Evolutionary conservation across 2,797 vertebrate genomes (phyloP), one percentile per base, ranked within the genome.

Genomic region (Phrynocephalus forsythii): DNA sequence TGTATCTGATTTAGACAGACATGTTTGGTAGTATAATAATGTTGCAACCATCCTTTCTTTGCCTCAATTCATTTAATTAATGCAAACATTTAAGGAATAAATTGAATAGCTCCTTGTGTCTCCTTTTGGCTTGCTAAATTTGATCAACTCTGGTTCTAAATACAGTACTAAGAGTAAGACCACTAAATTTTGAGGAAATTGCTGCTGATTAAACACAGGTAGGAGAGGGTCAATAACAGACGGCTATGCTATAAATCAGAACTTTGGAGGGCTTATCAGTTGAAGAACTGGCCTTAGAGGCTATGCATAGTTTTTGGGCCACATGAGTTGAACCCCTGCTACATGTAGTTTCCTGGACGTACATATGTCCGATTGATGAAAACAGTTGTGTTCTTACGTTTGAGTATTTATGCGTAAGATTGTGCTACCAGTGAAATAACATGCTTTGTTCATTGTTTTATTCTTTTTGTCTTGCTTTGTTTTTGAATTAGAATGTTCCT

Each of bases 401-500:
- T 24, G 44, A 82, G 28, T 24, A 5, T 76, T 87, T 82, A 79
- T 52, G n/a, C 15, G 20, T 63, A 56, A 69, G 20, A 72, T 1
- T 38, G n/a, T n/a, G 66, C 56, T 30, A 7, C 0, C 69, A 82
- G 13, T 82, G 9, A 38, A 38, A 68, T 1, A 16, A 66, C 26
- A 63, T 72, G 24, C 33, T 7, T 71, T 3, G 0, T 38, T 94
- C 76, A 71, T 94, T 87, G 6, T 52, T 26, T 33, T 83, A n/a
- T 89, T 71, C n/a, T 89, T 94, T 71, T 92, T 90, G 90, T 68
- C 75, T 56, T 13, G 8, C 52, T 13, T 13, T 13, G 9, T 13
- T 13, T 13, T 13, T 2, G 2, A 56, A 85, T 71, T 95, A 98
- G 98, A 99, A 99, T 97, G 98, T 99, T 67, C 98, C 98, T 91